Conservation (phyloP, 2,888 invertebrate species). For the Cheiracanthium punctorium region DNA sequence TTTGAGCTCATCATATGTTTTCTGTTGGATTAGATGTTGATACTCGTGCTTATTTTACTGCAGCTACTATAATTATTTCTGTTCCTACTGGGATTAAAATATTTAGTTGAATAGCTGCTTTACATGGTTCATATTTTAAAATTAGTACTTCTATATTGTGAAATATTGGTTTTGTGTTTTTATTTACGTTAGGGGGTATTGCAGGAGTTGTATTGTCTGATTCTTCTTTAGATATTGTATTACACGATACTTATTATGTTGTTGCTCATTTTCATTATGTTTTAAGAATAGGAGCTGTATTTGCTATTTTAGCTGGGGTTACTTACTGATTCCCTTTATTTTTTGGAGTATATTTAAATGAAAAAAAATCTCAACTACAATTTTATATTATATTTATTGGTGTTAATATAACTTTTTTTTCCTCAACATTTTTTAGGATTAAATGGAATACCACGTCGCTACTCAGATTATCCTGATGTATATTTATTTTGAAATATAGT, state of each 20-base stretch:
- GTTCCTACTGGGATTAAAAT: conserved; percentile 90
- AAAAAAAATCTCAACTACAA: conserved; percentile 82
- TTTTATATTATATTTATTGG: conserved; percentile 85
- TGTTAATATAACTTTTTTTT: conserved; percentile 87
- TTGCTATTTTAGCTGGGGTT: conserved; percentile 85
- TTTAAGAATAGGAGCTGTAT: conserved; percentile 86
- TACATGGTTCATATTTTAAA: conserved; percentile 81
- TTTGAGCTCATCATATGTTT: conserved; percentile 91
- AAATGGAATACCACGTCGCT: conserved; percentile 85
- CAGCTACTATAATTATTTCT: conserved; percentile 91
- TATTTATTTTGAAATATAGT: conserved; percentile 83
- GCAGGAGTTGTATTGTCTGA: conserved; percentile 82
- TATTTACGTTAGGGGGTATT: conserved; percentile 86
- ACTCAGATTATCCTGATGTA: conserved; percentile 84
- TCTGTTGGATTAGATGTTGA: conserved; percentile 89
- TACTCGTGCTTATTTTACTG: conserved; percentile 88
- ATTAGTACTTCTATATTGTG: conserved; percentile 81
- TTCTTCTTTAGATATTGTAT: conserved; percentile 82
- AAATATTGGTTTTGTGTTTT: conserved; percentile 85
- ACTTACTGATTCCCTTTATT: conserved; percentile 84
- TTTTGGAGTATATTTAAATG: conserved; percentile 81
- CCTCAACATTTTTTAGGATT: conserved; percentile 86
- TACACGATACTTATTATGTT: conserved; percentile 90
- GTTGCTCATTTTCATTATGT: conserved; percentile 90
- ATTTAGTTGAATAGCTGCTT: conserved; percentile 85